Percentiles rank a stretch among this genome's conserved stretches.
Conservation (phyloP, 2,888 invertebrate species). For the Ischnus inquisitorius region DNA sequence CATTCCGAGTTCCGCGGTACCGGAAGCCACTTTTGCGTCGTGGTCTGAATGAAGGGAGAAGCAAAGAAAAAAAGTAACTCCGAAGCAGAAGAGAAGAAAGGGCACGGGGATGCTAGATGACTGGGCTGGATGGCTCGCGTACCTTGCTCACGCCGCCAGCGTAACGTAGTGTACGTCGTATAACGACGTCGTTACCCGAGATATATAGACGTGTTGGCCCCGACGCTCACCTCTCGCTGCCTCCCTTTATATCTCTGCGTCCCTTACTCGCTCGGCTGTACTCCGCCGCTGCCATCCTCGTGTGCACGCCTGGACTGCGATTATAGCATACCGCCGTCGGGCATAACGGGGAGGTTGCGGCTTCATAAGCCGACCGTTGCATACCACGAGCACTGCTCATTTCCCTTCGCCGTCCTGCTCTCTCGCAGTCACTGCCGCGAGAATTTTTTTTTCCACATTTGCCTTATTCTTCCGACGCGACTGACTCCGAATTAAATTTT, state of each 20-base stretch:
- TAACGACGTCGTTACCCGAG: slow-evolving; percentile 84
- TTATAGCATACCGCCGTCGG: slow-evolving; percentile 81
- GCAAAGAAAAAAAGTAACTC: slow-evolving; percentile 12
- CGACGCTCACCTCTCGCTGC: slow-evolving; percentile 74
- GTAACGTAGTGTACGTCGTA: slow-evolving; percentile 74
- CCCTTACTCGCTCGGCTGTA: slow-evolving; percentile 44
- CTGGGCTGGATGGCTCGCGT: slow-evolving; percentile 66
- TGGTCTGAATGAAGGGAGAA: slow-evolving; percentile 4
- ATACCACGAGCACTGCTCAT: slow-evolving; percentile 74
- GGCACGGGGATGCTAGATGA: slow-evolving; percentile 52
- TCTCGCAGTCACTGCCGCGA: background rate
- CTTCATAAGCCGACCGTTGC: slow-evolving; percentile 82
- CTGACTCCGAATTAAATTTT: background rate
- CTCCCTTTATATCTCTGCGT: slow-evolving; percentile 41
- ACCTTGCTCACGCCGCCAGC: slow-evolving; percentile 63
- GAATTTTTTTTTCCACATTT: background rate
- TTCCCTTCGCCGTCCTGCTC: slow-evolving; percentile 23
- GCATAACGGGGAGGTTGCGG: slow-evolving; percentile 80
- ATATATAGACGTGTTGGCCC: slow-evolving; percentile 82
- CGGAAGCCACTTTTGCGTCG: slow-evolving; percentile 17
- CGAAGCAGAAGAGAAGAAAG: slow-evolving; percentile 49
- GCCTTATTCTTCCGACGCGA: slow-evolving; percentile 1
- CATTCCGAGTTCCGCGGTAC: slow-evolving; percentile 7
- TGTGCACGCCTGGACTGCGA: slow-evolving; percentile 72
- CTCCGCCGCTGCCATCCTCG: slow-evolving; percentile 40